Conservation (phyloP, 2,113 vertebrate genomes). For the Perccottus glenii region DNA sequence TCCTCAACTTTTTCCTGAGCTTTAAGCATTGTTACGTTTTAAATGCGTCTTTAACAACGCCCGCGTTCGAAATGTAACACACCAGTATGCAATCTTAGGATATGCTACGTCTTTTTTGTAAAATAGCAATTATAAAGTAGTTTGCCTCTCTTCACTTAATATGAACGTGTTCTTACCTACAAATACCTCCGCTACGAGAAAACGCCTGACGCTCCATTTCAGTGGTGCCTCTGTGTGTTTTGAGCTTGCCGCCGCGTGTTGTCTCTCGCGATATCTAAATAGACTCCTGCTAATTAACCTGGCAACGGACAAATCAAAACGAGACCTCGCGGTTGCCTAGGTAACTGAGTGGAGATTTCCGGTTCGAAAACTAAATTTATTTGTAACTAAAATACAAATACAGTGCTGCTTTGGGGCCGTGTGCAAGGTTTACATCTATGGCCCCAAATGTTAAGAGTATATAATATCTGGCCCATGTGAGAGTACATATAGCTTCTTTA, state of each 20-base stretch:
- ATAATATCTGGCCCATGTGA: too few relatives aligned
- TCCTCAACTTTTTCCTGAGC: too few relatives aligned
- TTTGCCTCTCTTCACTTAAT: fast-evolving
- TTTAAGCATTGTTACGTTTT: background rate
- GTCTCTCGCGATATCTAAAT: constrained; percentile 46
- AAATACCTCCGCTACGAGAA: constrained; percentile 46
- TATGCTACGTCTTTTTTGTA: background rate
- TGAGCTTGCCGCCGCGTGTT: background rate
- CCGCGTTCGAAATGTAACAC: background rate
- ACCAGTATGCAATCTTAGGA: background rate
- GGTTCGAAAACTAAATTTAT: too few relatives aligned
- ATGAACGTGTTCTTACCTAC: constrained; percentile 62
- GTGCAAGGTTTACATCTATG: too few relatives aligned
- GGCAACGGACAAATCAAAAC: constrained; percentile 44
- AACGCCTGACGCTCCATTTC: background rate
- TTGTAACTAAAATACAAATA: too few relatives aligned
- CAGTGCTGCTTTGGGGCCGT: too few relatives aligned
- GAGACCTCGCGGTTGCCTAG: constrained; percentile 10
- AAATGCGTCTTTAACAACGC: background rate
- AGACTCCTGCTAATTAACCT: constrained; percentile 52
- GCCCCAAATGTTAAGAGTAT: too few relatives aligned
- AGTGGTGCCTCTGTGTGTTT: constrained; percentile 48
- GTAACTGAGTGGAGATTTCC: background rate
- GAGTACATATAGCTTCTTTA: too few relatives aligned
- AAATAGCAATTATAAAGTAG: background rate